phyloP scores from a whole-genome alignment of 2,113 vertebrate species.

The Tinamus guttatus region DNA sequence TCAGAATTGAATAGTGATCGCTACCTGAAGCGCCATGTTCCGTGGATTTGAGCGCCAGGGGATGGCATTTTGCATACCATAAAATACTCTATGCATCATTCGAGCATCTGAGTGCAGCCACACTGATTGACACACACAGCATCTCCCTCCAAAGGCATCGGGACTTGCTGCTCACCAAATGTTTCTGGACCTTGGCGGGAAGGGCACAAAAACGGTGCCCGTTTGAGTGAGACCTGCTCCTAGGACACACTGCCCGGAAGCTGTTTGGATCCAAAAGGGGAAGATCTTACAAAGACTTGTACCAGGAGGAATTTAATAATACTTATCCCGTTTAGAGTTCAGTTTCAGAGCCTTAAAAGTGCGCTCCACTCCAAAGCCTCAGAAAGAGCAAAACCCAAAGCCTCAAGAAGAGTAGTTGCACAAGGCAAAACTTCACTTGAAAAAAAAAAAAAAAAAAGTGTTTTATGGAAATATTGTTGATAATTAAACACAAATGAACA shows the following conservation, averaged over 20 bases:
- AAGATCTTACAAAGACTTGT: conserved; percentile 41
- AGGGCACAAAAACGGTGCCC: conserved; percentile 39
- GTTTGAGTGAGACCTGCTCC: conserved; percentile 21
- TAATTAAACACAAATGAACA: neutral
- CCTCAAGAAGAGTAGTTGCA: conserved; percentile 18
- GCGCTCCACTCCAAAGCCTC: conserved; percentile 43
- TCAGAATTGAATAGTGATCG: conserved; percentile 77
- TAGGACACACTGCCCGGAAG: conserved; percentile 58
- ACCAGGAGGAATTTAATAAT: conserved; percentile 58
- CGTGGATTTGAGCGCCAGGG: conserved; percentile 57
- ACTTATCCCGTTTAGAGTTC: conserved; percentile 67
- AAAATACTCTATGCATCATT: conserved; percentile 22
- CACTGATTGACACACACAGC: neutral
- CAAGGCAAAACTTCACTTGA: conserved; percentile 17
- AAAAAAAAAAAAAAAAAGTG: neutral
- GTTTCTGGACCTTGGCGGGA: conserved; percentile 32
- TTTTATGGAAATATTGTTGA: conserved; percentile 30
- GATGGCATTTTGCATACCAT: conserved; percentile 68
- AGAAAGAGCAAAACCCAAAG: conserved; percentile 49
- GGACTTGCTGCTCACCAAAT: conserved; percentile 22
- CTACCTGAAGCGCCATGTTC: conserved; percentile 78
- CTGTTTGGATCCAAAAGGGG: conserved; percentile 33
- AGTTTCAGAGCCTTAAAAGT: conserved; percentile 37
- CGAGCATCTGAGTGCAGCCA: conserved; percentile 16
- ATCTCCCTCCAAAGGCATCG: conserved; percentile 29